Evolutionary conservation across 2,113 vertebrate species (phyloP), one percentile per base, ranked within the genome.

Genomic region (Mus spicilegus): DNA sequence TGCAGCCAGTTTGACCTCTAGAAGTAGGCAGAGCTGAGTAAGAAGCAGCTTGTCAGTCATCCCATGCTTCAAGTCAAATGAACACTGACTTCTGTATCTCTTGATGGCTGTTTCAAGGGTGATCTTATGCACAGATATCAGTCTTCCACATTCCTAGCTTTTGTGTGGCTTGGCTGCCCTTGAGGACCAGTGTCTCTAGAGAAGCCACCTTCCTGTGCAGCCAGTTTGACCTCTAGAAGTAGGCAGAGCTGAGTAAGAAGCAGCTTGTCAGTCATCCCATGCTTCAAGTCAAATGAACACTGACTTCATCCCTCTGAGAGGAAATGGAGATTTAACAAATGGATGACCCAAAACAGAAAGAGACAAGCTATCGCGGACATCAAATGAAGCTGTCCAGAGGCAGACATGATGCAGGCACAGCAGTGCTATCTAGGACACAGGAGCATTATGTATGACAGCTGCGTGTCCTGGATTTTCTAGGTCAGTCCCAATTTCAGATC

Each of bases 401-500:
- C 65, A 95, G 95, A 90, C 94, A 93, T 58, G 88, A 75, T 33
- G 93, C 77, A 36, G 93, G 54, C 56, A 82, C 76, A 67, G 93
- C 30, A n/a, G 33, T 82, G 69, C 92, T 96, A 96, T 95, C 93
- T 92, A 92, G 95, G 96, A 87, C 77, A 3, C 77, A 61, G 70
- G 54, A 94, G 89, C 94, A 96, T 97, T 97, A 96, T 28, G 54
- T 54, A 96, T 92, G 97, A 95, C 96, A 97, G 97, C 86, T 9
- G 16, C 7, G 0, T 51, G 76, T 95, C 90, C 94, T 95, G 93
- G 69, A 63, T 90, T 97, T 97, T 96, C 94, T 95, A 97, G 95
- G 96, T 97, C 97, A 96, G 85, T 42, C 94, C 84, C 72, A 39
- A 94, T 95, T 97, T 95, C 96, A 95, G 86, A 93, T 87, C 39